Conservation (phyloP, 2,113 vertebrate genomes). For the Upupa epops region DNA sequence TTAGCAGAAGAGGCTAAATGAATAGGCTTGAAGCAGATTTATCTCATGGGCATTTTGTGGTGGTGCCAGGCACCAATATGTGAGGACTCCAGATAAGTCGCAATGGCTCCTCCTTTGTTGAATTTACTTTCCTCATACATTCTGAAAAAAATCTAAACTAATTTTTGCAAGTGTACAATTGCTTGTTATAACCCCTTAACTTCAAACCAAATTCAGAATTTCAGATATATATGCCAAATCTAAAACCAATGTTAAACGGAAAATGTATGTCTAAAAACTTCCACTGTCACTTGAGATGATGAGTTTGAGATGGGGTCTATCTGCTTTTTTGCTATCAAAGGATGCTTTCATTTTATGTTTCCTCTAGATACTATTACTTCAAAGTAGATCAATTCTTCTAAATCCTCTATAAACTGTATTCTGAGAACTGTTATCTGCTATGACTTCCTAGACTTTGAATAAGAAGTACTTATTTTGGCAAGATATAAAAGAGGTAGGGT, state of each 20-base stretch:
- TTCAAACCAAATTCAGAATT: background rate
- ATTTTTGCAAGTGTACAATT: background rate
- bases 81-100: background rate
- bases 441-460: background rate
- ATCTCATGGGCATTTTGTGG: background rate
- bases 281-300: background rate
- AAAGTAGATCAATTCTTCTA: background rate
- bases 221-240: background rate
- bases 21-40: constrained; percentile 10
- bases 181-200: background rate
- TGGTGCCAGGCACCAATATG: background rate
- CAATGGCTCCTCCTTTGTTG: background rate
- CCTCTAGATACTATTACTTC: background rate
- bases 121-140: background rate
- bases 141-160: background rate
- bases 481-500: background rate
- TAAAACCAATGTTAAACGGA: background rate
- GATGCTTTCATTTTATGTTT: background rate
- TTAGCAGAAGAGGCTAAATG: background rate
- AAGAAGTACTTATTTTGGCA: background rate
- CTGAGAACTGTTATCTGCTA: background rate
- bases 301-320: background rate
- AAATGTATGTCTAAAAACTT: background rate
- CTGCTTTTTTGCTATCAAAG: background rate
- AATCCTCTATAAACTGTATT: background rate